phyloP scores from a whole-genome alignment of 92 coral and sea anemone species.

The Ricordea florida region DNA sequence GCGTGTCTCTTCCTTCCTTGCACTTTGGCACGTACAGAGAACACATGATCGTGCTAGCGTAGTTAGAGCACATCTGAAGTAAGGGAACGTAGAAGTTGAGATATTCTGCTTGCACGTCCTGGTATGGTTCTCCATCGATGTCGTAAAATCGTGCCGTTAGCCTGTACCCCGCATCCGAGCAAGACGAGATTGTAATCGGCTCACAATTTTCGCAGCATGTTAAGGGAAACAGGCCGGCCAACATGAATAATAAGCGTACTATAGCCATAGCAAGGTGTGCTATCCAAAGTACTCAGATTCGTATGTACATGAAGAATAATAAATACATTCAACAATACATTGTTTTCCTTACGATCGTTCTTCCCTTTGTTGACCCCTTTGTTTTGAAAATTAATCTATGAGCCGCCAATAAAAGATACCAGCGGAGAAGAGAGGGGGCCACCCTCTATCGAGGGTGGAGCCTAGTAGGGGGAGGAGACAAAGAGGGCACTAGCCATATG shows the following conservation, averaged over 20 bases:
- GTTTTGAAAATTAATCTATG: too few species aligned
- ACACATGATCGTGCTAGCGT: slow-evolving; percentile 56
- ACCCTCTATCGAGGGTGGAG: too few species aligned
- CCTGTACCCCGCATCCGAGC: slow-evolving; percentile 40
- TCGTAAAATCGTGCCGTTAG: slow-evolving; percentile 58
- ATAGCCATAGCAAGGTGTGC: not conserved
- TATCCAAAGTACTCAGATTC: not conserved
- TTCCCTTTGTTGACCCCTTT: too few species aligned
- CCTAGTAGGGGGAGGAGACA: too few species aligned
- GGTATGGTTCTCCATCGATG: slow-evolving; percentile 55
- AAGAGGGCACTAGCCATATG: too few species aligned
- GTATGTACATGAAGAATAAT: too few species aligned
- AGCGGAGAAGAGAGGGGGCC: too few species aligned
- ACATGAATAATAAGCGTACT: not conserved
- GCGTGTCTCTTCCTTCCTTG: slow-evolving; percentile 12
- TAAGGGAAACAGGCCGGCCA: not conserved
- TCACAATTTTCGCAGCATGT: slow-evolving; percentile 10
- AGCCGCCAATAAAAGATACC: too few species aligned
- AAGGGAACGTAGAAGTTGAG: slow-evolving; percentile 11
- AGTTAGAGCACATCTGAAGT: slow-evolving; percentile 33
- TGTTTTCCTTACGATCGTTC: too few species aligned
- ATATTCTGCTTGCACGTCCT: slow-evolving; percentile 37
- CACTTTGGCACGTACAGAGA: slow-evolving; percentile 71
- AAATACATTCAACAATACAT: too few species aligned
- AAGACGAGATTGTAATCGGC: slow-evolving; percentile 10